Evolutionary conservation across 1,140 invertebrate genomes (phyloP).

Genomic region (Ctenoplectra terminalis): DNA sequence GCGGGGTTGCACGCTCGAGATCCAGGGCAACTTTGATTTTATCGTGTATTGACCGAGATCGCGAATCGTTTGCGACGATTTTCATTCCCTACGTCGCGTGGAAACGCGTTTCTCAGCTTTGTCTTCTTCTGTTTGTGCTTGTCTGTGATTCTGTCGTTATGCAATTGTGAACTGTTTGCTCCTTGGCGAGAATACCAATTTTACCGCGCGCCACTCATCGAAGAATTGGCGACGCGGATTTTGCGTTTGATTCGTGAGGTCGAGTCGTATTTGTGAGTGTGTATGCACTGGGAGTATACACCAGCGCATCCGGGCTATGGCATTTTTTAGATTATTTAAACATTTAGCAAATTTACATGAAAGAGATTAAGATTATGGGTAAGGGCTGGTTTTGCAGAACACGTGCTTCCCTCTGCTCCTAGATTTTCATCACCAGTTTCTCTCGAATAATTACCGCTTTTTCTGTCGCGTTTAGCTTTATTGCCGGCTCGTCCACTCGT

Average conservation of each 20-base stretch:
- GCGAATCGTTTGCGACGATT: neutral
- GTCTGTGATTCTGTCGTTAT: slow-evolving; percentile 72
- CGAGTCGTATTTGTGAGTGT: slow-evolving; percentile 84
- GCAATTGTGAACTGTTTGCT: slow-evolving; percentile 64
- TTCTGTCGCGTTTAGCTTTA: slow-evolving; percentile 25
- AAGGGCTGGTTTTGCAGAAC: slow-evolving; percentile 72
- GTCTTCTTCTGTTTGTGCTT: slow-evolving; percentile 53
- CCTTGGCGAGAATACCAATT: slow-evolving; percentile 75
- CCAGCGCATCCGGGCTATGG: slow-evolving; percentile 84
- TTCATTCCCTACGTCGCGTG: neutral
- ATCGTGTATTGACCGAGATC: slow-evolving; percentile 33
- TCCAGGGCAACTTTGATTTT: slow-evolving; percentile 76
- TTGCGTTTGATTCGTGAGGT: slow-evolving; percentile 80
- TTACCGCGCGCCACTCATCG: slow-evolving; percentile 61
- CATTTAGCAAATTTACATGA: slow-evolving; percentile 84
- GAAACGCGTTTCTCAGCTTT: neutral
- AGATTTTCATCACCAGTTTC: slow-evolving; percentile 41
- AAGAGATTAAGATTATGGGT: slow-evolving; percentile 83
- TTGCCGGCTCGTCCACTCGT: slow-evolving; percentile 1
- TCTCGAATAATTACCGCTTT: neutral
- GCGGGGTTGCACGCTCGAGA: slow-evolving; percentile 80
- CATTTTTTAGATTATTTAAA: slow-evolving; percentile 84
- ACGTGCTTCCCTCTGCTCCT: slow-evolving; percentile 41
- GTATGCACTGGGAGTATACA: slow-evolving; percentile 84
- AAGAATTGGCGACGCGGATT: slow-evolving; percentile 52